These are phyloP conservation scores for Stylophora pistillata DNA, from an alignment of 64 coral and sea anemone species.

Conservation along the genomic window DNA sequence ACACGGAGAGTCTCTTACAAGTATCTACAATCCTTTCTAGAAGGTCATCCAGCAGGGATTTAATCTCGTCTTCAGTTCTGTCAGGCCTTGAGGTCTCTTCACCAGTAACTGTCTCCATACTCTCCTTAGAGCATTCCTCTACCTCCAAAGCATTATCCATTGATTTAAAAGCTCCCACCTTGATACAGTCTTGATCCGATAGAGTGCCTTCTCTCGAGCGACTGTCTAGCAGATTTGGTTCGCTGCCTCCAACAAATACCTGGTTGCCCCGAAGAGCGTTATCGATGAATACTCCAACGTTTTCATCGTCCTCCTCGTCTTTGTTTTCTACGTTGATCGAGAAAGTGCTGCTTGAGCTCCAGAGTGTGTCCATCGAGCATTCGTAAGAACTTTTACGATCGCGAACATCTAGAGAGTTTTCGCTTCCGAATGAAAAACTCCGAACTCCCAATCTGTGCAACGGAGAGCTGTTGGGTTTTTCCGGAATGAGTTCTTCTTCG, in stretches of 20 bases:
- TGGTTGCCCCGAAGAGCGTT: neutral
- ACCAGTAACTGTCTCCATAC: slow-evolving; percentile 84
- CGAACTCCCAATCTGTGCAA: slow-evolving; percentile 26
- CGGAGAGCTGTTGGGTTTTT: neutral
- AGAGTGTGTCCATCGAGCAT: slow-evolving; percentile 83
- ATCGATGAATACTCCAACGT: neutral
- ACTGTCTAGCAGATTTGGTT: neutral
- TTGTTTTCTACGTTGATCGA: slow-evolving; percentile 75
- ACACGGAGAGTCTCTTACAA: slow-evolving; percentile 57
- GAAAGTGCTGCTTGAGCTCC: slow-evolving; percentile 87
- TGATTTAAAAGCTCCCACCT: neutral
- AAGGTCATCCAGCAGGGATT: slow-evolving; percentile 67
- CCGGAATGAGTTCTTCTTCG: slow-evolving; percentile 22
- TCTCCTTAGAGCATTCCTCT: slow-evolving; percentile 57
- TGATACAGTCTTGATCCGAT: neutral
- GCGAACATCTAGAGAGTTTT: slow-evolving; percentile 62
- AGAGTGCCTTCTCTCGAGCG: neutral
- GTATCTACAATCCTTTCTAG: slow-evolving; percentile 57
- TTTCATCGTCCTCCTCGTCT: slow-evolving; percentile 64
- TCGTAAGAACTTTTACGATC: slow-evolving; percentile 65
- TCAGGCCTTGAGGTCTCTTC: slow-evolving; percentile 51
- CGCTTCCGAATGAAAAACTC: slow-evolving; percentile 53
- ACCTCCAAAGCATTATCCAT: neutral
- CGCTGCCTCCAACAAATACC: slow-evolving; percentile 24
- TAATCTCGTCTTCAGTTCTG: slow-evolving; percentile 67